phyloP scores from a whole-genome alignment of 2,888 invertebrate genomes.

The Camptogramma bilineatum region DNA sequence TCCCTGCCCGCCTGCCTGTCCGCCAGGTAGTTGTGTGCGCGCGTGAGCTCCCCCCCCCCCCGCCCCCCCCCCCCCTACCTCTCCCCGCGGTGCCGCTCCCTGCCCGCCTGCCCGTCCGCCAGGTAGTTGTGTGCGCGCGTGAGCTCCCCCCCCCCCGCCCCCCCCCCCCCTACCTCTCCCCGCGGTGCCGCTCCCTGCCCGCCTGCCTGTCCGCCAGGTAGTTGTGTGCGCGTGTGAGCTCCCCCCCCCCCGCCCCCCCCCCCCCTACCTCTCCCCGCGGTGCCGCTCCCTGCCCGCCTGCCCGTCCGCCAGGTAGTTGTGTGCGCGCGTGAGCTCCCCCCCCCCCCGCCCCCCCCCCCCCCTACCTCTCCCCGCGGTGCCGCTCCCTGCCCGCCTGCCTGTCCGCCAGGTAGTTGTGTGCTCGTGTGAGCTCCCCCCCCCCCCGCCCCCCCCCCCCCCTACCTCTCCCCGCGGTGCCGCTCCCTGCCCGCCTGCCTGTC shows the following conservation, averaged over 20 bases:
- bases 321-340: not conserved
- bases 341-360: not conserved
- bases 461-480: not conserved
- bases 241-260: not conserved
- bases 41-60: not conserved
- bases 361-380: too few relatives aligned
- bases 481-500: not conserved
- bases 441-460: slow-evolving; percentile 49
- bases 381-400: not conserved
- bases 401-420: not conserved
- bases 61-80: not conserved
- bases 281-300: not conserved
- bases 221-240: not conserved
- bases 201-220: not conserved
- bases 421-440: not conserved
- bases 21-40: not conserved
- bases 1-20: not conserved
- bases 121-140: slow-evolving; percentile 85
- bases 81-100: slow-evolving; percentile 36
- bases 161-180: too few relatives aligned
- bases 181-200: too few relatives aligned
- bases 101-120: slow-evolving; percentile 80
- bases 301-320: not conserved
- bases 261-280: not conserved
- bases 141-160: not conserved